Percentiles rank a stretch among this genome's conserved stretches.
These are phyloP conservation scores for Pterocles burchelli DNA, from an alignment of 2,113 vertebrate genomes.

Conservation along the genomic window DNA sequence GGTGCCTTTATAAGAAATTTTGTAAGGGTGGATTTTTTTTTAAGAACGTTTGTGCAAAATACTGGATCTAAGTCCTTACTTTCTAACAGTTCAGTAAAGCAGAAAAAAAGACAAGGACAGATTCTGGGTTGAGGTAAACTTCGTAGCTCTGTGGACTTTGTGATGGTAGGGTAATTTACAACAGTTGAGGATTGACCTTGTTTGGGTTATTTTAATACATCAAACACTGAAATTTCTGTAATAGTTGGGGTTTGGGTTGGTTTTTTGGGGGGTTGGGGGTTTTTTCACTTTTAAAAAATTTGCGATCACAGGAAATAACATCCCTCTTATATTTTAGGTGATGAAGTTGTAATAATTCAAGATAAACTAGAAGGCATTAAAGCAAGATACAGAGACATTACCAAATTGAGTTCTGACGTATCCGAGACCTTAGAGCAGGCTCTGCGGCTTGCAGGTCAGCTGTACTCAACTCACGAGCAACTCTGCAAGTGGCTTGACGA, in stretches of 20 bases:
- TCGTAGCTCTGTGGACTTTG: neutral
- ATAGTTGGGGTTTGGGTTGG: neutral
- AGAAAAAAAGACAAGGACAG: neutral
- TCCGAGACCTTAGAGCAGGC: constrained; percentile 87
- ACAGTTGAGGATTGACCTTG: neutral
- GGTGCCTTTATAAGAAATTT: neutral
- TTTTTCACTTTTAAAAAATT: neutral
- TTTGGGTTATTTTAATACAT: neutral
- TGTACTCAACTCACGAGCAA: constrained; percentile 81
- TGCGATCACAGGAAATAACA: constrained; percentile 20
- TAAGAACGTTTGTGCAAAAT: neutral
- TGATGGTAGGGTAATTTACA: neutral
- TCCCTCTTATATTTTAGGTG: constrained; percentile 80
- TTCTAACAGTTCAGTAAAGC: neutral
- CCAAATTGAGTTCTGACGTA: constrained; percentile 82
- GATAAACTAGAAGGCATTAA: constrained; percentile 97
- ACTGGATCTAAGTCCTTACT: neutral
- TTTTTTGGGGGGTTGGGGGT: neutral
- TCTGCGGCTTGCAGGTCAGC: constrained; percentile 81
- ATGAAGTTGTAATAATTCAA: constrained; percentile 96
- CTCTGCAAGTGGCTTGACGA: constrained; percentile 87
- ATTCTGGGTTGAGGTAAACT: neutral
- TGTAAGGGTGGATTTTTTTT: neutral
- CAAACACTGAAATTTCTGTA: neutral
- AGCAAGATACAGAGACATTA: constrained; percentile 90